Percentiles rank a stretch among this genome's conserved stretches.
phyloP scores from a whole-genome alignment of 2,797 vertebrate species.

The Enoplosus armatus region DNA sequence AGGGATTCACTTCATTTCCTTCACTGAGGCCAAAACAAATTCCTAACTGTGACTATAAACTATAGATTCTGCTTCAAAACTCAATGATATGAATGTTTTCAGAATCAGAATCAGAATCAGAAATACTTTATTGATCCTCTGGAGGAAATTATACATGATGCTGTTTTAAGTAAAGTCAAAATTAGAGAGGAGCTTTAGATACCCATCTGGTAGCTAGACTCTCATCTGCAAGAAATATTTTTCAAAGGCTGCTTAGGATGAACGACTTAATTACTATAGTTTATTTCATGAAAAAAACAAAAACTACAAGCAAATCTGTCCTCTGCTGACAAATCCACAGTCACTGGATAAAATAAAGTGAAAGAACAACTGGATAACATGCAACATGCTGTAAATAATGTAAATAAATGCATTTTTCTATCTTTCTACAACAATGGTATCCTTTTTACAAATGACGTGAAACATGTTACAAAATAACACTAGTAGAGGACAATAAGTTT shows the following conservation, averaged over 20 bases:
- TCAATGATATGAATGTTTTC: not conserved
- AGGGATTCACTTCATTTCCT: conserved; percentile 25
- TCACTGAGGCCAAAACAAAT: conserved; percentile 17
- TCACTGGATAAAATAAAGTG: not conserved
- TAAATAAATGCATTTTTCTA: not conserved
- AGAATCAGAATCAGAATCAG: too few species aligned
- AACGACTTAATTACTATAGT: not conserved
- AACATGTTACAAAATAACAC: not conserved
- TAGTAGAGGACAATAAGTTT: not conserved
- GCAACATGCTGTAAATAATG: not conserved
- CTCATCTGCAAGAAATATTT: not conserved
- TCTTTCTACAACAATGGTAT: not conserved
- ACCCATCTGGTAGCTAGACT: not conserved
- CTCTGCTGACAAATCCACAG: not conserved
- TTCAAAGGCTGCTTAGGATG: not conserved
- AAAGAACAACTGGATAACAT: not conserved
- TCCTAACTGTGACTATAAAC: not conserved
- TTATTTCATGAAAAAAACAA: conserved; percentile 5
- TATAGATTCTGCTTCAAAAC: conserved; percentile 20
- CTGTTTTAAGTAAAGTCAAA: conserved; percentile 17
- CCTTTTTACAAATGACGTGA: not conserved
- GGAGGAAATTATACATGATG: too few species aligned
- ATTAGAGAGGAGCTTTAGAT: not conserved
- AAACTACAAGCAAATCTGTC: not conserved
- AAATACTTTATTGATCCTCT: too few species aligned